Conservation (phyloP, 1,140 invertebrate species). For the Drosophila auraria region DNA sequence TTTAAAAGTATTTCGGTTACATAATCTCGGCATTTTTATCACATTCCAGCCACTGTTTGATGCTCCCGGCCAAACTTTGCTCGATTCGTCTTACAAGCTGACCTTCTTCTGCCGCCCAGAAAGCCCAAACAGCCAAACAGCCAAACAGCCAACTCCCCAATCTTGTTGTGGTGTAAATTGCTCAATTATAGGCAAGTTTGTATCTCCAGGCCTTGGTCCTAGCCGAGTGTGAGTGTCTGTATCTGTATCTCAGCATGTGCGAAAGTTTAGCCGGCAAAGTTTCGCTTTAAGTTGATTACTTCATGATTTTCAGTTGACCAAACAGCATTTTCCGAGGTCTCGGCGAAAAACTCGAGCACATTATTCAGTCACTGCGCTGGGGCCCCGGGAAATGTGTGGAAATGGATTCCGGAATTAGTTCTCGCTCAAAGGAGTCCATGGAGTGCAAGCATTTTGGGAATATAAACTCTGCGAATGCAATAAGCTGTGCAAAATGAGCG, state of each 20-base stretch:
- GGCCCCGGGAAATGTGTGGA: conserved; percentile 10
- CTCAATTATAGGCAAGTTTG: conserved; percentile 75
- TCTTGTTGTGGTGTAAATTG: conserved; percentile 78
- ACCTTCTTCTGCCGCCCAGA: neutral
- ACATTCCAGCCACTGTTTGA: conserved; percentile 74
- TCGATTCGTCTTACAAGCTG: conserved; percentile 20
- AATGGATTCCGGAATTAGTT: conserved; percentile 15
- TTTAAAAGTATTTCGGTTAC: conserved; percentile 82
- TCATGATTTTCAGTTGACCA: conserved; percentile 57
- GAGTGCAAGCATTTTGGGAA: conserved; percentile 2
- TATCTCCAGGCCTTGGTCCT: neutral
- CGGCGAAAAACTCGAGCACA: conserved; percentile 33
- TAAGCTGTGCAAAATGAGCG: conserved; percentile 2
- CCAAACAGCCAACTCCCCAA: conserved; percentile 5
- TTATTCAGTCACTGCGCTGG: conserved; percentile 5
- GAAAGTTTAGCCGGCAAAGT: conserved; percentile 60
- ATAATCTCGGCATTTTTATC: conserved; percentile 80
- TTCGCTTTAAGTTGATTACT: conserved; percentile 77
- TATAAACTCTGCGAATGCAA: neutral
- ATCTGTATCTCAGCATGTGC: conserved; percentile 33
- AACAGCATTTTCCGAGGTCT: conserved; percentile 49
- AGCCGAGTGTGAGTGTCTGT: conserved; percentile 5
- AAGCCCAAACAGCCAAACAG: no score
- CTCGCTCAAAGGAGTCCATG: neutral
- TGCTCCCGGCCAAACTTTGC: conserved; percentile 40